phyloP scores from a whole-genome alignment of 2,113 vertebrate species.

The Pimephales promelas region DNA sequence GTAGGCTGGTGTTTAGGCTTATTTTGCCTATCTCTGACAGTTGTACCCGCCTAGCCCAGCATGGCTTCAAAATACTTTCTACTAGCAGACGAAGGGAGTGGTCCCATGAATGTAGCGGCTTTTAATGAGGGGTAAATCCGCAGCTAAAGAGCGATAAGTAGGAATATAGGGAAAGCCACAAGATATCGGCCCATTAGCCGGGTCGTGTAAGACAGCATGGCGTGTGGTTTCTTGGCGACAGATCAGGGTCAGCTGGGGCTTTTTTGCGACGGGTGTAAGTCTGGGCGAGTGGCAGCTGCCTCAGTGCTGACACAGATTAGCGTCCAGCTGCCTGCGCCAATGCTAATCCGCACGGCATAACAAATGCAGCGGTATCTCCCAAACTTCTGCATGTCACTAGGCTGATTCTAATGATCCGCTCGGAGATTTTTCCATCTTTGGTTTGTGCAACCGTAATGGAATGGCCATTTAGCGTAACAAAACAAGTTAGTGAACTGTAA shows the following conservation, averaged over 20 bases:
- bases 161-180: slow-evolving; percentile 5
- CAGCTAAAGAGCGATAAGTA: slow-evolving; percentile 19
- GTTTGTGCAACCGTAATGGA: background rate
- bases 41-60: background rate
- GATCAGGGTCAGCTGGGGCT: slow-evolving; percentile 36
- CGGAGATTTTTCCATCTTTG: background rate
- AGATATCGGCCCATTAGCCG: slow-evolving; percentile 26
- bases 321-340: slow-evolving; percentile 54
- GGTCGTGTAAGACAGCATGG: slow-evolving; percentile 39
- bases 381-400: slow-evolving; percentile 1
- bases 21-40: background rate
- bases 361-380: background rate
- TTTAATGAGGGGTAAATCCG: slow-evolving; percentile 40
- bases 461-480: background rate
- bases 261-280: slow-evolving; percentile 36
- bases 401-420: background rate
- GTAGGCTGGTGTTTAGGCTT: background rate
- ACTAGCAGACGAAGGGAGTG: background rate
- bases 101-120: background rate
- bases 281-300: slow-evolving; percentile 55
- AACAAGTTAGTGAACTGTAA: background rate
- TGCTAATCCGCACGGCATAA: slow-evolving; percentile 43
- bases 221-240: slow-evolving; percentile 25
- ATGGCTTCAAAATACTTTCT: background rate
- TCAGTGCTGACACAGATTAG: slow-evolving; percentile 55